phyloP scores from a whole-genome alignment of 2,888 invertebrate genomes.

The Hydrotaea diabolus region DNA sequence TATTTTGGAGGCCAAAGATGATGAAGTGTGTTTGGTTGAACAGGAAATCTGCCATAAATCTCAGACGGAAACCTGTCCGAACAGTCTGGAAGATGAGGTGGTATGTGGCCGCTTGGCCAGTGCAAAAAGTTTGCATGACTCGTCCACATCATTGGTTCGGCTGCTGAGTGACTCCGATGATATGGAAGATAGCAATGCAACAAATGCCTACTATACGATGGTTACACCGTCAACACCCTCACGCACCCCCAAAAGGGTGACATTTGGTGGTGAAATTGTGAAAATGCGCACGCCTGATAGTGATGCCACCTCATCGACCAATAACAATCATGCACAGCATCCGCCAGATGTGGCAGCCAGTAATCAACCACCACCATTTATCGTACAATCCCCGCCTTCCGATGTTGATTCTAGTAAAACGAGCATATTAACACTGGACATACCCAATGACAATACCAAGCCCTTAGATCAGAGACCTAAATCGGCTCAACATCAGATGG shows the following conservation, averaged over 20 bases:
- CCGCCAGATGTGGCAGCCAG: background rate
- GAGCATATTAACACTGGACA: constrained; percentile 76
- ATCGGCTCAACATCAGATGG: background rate
- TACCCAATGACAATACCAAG: constrained; percentile 79
- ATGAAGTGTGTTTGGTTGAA: constrained; percentile 70
- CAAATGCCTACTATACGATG: constrained; percentile 50
- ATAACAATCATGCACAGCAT: constrained; percentile 51
- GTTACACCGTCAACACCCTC: constrained; percentile 77
- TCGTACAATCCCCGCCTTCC: constrained; percentile 52
- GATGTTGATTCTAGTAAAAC: constrained; percentile 66
- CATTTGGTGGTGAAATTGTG: constrained; percentile 93
- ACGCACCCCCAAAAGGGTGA: constrained; percentile 87
- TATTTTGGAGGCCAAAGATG: constrained; percentile 84
- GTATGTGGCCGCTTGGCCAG: constrained; percentile 79
- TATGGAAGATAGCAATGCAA: constrained; percentile 80
- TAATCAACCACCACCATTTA: constrained; percentile 53
- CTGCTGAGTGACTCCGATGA: constrained; percentile 84
- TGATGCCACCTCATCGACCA: constrained; percentile 84
- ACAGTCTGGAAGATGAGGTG: constrained; percentile 71
- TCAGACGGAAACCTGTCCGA: constrained; percentile 68
- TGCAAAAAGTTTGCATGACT: constrained; percentile 63
- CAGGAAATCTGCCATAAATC: constrained; percentile 69
- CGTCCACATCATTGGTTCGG: constrained; percentile 82
- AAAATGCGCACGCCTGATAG: constrained; percentile 93
- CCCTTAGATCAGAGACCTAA: constrained; percentile 71